phyloP scores from a whole-genome alignment of 2,797 vertebrate species.

The Cuculus canorus region DNA sequence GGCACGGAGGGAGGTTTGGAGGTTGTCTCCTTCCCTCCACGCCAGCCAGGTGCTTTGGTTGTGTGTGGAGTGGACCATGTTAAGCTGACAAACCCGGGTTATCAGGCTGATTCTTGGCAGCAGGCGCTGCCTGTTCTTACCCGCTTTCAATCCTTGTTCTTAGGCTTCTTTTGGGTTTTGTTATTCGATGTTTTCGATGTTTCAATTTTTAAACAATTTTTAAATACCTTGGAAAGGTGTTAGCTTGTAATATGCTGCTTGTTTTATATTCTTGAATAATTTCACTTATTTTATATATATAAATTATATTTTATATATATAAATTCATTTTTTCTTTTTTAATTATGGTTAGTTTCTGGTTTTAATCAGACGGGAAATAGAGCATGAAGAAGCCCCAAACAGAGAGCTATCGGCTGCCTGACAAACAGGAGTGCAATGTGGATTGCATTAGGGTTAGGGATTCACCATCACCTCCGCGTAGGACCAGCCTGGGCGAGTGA shows the following conservation, averaged over 20 bases:
- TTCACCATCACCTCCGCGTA: not conserved
- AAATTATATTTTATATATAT: no score
- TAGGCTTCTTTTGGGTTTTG: not conserved
- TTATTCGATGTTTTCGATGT: not conserved
- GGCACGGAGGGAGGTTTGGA: not conserved
- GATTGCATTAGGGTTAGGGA: not conserved
- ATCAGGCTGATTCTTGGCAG: not conserved
- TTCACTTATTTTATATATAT: no score
- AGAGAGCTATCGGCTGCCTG: not conserved
- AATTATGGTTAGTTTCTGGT: constrained; percentile 47
- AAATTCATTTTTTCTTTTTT: not conserved
- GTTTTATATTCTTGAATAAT: not conserved
- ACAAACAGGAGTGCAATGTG: not conserved
- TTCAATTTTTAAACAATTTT: not conserved
- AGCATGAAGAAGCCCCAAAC: constrained; percentile 31
- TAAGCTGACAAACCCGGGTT: not conserved
- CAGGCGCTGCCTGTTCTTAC: not conserved
- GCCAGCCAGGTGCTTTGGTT: rapidly evolving
- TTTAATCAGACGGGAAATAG: constrained; percentile 56
- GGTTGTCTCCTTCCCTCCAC: not conserved
- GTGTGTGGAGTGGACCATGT: not conserved
- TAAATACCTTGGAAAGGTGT: not conserved
- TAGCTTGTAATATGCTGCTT: not conserved
- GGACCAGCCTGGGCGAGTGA: not conserved
- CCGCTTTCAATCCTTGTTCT: not conserved